Evolutionary conservation across 2,113 vertebrate species (phyloP).

Genomic region (Lynx canadensis): DNA sequence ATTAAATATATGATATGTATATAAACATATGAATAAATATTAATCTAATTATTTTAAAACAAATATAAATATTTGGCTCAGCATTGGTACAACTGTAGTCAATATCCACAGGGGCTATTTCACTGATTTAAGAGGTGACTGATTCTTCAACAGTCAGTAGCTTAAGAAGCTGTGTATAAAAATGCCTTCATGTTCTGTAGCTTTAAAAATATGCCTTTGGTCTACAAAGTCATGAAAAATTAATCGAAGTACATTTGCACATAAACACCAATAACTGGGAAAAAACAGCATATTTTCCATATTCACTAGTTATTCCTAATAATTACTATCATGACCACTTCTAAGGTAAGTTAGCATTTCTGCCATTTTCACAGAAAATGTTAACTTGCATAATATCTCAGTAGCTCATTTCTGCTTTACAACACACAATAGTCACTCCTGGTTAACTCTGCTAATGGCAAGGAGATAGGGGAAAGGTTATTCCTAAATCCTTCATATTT

Average conservation of each 20-base stretch:
- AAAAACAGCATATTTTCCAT: neutral
- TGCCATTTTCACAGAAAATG: slow-evolving; percentile 36
- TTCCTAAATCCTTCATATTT: neutral
- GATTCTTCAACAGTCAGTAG: neutral
- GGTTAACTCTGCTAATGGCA: neutral
- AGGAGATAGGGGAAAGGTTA: neutral
- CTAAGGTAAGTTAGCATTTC: neutral
- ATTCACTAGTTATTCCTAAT: neutral
- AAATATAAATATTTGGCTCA: slow-evolving; percentile 32
- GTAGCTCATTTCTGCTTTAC: neutral
- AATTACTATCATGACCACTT: slow-evolving; percentile 5
- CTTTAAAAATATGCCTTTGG: neutral
- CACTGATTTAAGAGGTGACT: neutral
- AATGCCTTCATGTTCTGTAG: neutral
- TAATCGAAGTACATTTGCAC: neutral
- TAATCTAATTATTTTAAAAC: slow-evolving; percentile 23
- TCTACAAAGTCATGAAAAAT: neutral
- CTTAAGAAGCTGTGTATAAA: neutral
- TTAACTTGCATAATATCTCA: neutral
- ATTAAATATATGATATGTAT: neutral
- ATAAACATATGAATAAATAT: neutral
- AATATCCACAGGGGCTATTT: neutral
- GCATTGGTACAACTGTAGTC: neutral
- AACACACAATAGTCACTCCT: neutral
- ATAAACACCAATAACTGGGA: neutral